These are phyloP conservation scores for Chroicocephalus ridibundus DNA, from an alignment of 2,113 vertebrate genomes.

Conservation along the genomic window DNA sequence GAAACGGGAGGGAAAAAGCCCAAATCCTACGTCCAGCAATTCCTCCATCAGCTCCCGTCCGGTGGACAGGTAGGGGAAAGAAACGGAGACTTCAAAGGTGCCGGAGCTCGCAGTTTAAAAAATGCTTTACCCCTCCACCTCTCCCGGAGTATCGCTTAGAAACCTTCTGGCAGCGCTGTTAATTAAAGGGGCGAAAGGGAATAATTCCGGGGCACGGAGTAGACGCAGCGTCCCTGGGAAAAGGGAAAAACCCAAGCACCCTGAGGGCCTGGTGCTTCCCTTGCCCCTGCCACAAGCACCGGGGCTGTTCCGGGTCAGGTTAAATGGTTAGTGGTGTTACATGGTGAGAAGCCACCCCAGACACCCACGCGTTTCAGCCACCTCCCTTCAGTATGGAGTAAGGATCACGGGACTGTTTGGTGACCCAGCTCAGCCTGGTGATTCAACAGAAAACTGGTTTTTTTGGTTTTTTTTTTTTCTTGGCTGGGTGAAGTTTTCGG, in stretches of 20 bases:
- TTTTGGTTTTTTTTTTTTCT: neutral
- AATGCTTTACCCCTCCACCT: neutral
- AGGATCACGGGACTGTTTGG: neutral
- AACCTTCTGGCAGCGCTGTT: neutral
- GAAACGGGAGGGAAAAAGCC: neutral
- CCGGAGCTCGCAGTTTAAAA: neutral
- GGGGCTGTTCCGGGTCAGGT: neutral
- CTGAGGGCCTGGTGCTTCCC: neutral
- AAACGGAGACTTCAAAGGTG: neutral
- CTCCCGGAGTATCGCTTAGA: accelerated
- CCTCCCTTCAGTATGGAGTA: neutral
- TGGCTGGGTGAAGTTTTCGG: neutral
- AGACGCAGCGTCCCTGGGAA: neutral
- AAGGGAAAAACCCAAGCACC: neutral
- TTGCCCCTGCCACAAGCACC: neutral
- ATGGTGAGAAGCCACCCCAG: neutral
- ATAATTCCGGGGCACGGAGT: neutral
- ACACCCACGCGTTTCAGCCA: neutral
- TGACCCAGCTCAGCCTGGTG: neutral
- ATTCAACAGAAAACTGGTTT: neutral
- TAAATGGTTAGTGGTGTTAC: neutral
- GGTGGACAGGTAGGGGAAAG: neutral
- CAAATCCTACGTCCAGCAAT: neutral
- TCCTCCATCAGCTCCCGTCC: neutral
- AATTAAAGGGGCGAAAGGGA: neutral